phyloP scores from a whole-genome alignment of 1,140 invertebrate genomes.

The Anastatus disparis region DNA sequence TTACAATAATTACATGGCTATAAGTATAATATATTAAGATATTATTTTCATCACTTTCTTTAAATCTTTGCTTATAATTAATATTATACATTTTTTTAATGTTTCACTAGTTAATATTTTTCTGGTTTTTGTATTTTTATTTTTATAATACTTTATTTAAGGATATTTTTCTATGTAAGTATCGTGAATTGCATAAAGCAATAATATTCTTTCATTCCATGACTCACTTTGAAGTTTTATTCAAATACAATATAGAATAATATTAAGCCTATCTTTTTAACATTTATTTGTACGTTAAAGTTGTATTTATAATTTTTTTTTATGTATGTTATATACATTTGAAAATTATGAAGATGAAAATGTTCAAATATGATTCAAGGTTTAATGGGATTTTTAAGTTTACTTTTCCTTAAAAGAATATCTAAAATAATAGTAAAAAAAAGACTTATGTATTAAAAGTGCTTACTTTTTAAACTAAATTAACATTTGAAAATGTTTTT shows the following conservation, averaged over 20 bases:
- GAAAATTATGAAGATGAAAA: neutral
- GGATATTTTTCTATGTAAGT: neutral
- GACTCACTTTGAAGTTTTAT: too few relatives aligned
- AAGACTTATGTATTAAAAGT: neutral
- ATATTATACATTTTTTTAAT: neutral
- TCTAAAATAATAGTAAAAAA: neutral
- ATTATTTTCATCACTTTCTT: neutral
- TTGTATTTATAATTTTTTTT: too few relatives aligned
- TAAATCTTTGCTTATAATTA: neutral
- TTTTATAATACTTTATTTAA: neutral
- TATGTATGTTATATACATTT: neutral
- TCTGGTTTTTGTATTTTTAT: neutral
- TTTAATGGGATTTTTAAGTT: neutral
- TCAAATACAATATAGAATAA: too few relatives aligned
- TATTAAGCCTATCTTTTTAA: neutral
- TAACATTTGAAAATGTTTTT: too few relatives aligned
- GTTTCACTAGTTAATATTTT: neutral
- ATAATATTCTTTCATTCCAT: too few relatives aligned
- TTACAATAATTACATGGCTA: neutral
- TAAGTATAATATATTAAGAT: neutral
- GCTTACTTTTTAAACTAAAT: neutral
- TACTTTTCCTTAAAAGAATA: neutral
- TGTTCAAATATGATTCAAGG: neutral
- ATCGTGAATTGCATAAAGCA: neutral
- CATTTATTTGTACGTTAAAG: neutral